A percentile compares a stretch with the other conserved stretches of the same genome.
These are phyloP conservation scores for Scatophagus argus DNA, from an alignment of 2,113 vertebrate species.

Conservation along the genomic window DNA sequence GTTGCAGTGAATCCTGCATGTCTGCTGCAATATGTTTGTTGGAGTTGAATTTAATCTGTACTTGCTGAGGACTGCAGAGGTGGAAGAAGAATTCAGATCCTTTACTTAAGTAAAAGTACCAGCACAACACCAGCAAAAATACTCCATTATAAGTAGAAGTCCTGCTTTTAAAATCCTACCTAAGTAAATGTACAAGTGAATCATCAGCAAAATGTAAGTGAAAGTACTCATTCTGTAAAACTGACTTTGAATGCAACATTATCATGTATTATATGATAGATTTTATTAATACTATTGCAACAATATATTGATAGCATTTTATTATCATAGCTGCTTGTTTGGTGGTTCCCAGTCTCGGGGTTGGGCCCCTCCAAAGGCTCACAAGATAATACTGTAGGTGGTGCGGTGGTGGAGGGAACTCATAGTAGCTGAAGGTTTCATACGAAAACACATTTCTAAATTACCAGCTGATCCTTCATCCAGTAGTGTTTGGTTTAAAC, in stretches of 20 bases:
- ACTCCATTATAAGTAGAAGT: background rate
- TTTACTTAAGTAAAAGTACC: background rate
- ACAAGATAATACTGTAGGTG: too few species aligned
- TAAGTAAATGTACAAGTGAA: background rate
- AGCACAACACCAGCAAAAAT: background rate
- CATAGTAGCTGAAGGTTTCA: background rate
- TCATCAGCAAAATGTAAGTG: background rate
- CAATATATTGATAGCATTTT: background rate
- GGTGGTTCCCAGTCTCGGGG: too few species aligned
- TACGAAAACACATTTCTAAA: too few species aligned
- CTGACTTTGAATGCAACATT: background rate
- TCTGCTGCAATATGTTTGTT: background rate
- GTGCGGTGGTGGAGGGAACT: too few species aligned
- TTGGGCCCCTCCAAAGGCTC: too few species aligned
- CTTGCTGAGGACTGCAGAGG: background rate
- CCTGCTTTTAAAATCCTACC: background rate
- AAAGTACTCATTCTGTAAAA: background rate
- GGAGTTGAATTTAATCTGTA: conserved; percentile 5
- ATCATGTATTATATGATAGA: background rate
- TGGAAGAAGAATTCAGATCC: background rate
- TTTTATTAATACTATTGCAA: background rate
- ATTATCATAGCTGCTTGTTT: background rate
- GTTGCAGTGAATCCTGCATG: background rate
- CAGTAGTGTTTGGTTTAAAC: background rate
- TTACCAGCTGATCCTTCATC: background rate